Evolutionary conservation across 2,797 vertebrate genomes (phyloP).

Genomic region (Malacoraja senta): DNA sequence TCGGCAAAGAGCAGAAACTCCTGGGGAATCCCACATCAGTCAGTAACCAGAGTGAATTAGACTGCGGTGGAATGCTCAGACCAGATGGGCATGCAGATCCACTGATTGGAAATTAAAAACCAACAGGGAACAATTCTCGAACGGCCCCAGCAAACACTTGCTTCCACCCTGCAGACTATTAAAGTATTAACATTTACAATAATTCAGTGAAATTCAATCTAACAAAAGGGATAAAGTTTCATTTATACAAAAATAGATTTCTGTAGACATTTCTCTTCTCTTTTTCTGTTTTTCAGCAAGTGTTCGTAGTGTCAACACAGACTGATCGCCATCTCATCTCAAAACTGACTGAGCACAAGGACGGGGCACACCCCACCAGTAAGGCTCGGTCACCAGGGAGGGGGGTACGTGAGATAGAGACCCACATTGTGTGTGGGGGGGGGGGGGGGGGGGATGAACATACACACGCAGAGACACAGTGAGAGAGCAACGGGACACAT

Average conservation of each 20-base stretch:
- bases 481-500: background rate
- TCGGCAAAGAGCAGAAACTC: background rate
- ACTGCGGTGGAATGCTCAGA: background rate
- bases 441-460: background rate
- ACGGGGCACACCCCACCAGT: background rate
- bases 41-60: background rate
- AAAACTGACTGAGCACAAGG: background rate
- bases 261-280: slow-evolving; percentile 61
- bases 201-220: slow-evolving; percentile 55
- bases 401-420: background rate
- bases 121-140: background rate
- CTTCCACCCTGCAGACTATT: background rate
- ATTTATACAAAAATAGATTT: slow-evolving; percentile 99
- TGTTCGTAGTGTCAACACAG: slow-evolving; percentile 26
- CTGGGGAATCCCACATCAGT: background rate
- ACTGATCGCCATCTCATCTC: background rate
- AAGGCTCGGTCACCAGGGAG: background rate
- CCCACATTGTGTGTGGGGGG: too few relatives aligned
- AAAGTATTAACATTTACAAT: slow-evolving; percentile 54
- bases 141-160: background rate
- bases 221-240: slow-evolving; percentile 81
- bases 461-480: background rate
- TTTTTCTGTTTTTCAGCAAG: slow-evolving; percentile 48
- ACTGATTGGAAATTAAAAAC: slow-evolving; percentile 4
- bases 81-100: background rate